Percentiles rank a stretch among this genome's conserved stretches.
Conservation (phyloP, 1,140 invertebrate genomes). For the Phenacoccus solenopsis region DNA sequence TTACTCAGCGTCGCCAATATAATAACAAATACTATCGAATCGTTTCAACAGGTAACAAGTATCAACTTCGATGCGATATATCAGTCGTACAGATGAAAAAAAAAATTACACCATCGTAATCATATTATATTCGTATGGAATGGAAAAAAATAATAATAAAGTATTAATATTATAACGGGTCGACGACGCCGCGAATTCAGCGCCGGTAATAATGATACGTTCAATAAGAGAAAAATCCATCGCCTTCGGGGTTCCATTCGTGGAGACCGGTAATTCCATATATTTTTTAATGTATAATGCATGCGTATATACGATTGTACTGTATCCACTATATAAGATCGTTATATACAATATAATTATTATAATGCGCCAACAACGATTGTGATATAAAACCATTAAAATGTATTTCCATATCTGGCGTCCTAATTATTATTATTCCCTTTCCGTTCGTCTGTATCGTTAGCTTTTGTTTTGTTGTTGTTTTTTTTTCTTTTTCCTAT, state of each 20-base stretch:
- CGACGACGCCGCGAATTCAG: background rate
- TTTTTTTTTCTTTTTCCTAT: background rate
- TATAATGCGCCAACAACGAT: slow-evolving; percentile 12
- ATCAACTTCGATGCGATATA: too few relatives aligned
- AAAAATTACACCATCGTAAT: too few relatives aligned
- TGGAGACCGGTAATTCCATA: slow-evolving; percentile 7
- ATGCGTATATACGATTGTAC: slow-evolving; percentile 7
- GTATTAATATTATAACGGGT: too few relatives aligned
- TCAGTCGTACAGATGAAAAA: too few relatives aligned
- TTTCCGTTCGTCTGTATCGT: background rate
- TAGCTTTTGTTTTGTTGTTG: background rate
- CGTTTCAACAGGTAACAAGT: too few relatives aligned
- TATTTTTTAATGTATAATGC: slow-evolving; percentile 14
- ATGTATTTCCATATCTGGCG: slow-evolving; percentile 17
- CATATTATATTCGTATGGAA: too few relatives aligned
- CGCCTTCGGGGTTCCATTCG: background rate
- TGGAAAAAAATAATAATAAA: too few relatives aligned
- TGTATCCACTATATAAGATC: background rate
- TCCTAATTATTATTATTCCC: slow-evolving; percentile 18
- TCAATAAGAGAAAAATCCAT: background rate
- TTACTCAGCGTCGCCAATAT: too few relatives aligned
- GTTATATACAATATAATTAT: slow-evolving; percentile 17
- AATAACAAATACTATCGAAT: too few relatives aligned
- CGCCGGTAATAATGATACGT: background rate
- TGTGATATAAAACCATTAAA: slow-evolving; percentile 18